Percentiles rank a stretch among this genome's conserved stretches.
phyloP scores from a whole-genome alignment of 2,888 invertebrate species.

The Apeira syringaria region DNA sequence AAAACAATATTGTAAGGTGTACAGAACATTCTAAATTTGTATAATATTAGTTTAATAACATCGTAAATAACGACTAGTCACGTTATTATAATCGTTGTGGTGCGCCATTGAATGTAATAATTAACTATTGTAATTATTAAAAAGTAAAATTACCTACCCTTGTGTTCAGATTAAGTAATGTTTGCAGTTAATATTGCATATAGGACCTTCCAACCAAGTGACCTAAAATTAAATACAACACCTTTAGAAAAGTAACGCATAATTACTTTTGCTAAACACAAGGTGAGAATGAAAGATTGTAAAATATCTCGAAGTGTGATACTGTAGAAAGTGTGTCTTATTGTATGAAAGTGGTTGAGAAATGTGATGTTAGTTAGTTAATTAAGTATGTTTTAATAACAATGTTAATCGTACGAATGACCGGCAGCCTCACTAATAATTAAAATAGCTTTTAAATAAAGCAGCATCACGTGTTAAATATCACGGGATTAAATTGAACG shows the following conservation, averaged over 20 bases:
- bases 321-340: conserved; percentile 52
- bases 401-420: conserved; percentile 19
- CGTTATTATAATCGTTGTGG: conserved; percentile 37
- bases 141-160: conserved; percentile 32
- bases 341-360: conserved; percentile 54
- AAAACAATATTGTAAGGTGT: conserved; percentile 40
- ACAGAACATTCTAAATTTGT: conserved; percentile 19
- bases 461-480: background rate
- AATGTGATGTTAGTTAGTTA: conserved; percentile 70
- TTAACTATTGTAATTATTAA: no score
- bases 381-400: conserved; percentile 35
- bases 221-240: no score
- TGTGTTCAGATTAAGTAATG: conserved; percentile 14
- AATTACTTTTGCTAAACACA: no score
- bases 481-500: no score
- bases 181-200: background rate
- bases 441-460: conserved; percentile 7
- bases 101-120: no score
- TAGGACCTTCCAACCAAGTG: no score
- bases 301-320: conserved; percentile 60
- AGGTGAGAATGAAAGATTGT: conserved; percentile 23
- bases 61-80: conserved; percentile 41
- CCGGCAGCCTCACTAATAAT: conserved; percentile 20
- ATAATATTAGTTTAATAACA: conserved; percentile 31
- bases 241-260: no score